Evolutionary conservation across 2,797 vertebrate genomes (phyloP).

Genomic region (Lithobates sylvaticus): DNA sequence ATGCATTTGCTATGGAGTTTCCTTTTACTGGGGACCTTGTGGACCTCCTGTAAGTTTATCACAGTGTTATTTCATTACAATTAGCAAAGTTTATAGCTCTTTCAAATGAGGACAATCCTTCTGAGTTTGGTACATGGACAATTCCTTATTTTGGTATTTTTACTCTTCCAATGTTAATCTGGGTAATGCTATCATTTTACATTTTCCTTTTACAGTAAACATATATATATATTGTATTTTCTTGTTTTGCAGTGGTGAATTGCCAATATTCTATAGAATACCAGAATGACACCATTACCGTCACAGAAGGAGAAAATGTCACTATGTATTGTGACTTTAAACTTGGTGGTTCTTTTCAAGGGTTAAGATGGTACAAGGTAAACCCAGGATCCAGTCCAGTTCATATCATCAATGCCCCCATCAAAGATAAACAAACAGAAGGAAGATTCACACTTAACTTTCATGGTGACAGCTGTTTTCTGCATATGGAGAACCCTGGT

Average conservation of each 20-base stretch:
- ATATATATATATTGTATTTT: background rate
- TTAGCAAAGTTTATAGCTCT: too few relatives aligned
- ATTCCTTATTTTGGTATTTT: too few relatives aligned
- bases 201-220: background rate
- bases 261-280: constrained; percentile 7
- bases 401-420: background rate
- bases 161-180: background rate
- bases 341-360: background rate
- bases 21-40: too few relatives aligned
- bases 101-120: too few relatives aligned
- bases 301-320: background rate
- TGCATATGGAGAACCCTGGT: background rate
- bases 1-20: too few relatives aligned
- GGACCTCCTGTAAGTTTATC: too few relatives aligned
- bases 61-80: too few relatives aligned
- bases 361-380: constrained; percentile 16
- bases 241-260: constrained; percentile 16
- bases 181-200: too few relatives aligned
- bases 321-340: constrained; percentile 10
- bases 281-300: constrained; percentile 3
- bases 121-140: too few relatives aligned
- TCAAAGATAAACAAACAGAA: background rate
- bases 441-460: background rate
- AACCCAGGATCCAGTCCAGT: constrained; percentile 3
- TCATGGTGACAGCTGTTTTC: background rate